Percentiles rank a stretch among this genome's conserved stretches.
These are phyloP conservation scores for Anser brachyrhynchus DNA, from an alignment of 2,113 vertebrate species.

Conservation along the genomic window DNA sequence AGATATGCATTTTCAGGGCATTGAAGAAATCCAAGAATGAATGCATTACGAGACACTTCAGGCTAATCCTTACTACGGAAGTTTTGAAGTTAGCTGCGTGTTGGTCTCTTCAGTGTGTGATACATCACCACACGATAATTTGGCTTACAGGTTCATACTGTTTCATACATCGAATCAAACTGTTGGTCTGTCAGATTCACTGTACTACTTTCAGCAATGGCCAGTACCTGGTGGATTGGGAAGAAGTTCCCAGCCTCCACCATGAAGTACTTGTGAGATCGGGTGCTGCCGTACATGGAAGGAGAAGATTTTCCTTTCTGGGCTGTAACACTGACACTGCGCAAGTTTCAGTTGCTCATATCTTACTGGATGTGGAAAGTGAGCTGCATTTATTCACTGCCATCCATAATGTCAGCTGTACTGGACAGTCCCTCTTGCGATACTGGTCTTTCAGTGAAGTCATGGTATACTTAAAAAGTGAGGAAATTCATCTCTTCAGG, in stretches of 20 bases:
- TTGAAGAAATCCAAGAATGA: background rate
- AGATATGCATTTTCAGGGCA: background rate
- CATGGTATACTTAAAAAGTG: background rate
- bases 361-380: background rate
- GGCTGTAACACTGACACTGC: background rate
- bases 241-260: background rate
- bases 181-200: background rate
- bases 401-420: background rate
- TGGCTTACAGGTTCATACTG: background rate
- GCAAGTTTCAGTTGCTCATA: background rate
- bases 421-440: background rate
- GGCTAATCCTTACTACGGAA: rapidly evolving
- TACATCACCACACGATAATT: background rate
- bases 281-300: background rate
- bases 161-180: background rate
- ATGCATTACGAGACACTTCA: background rate
- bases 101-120: background rate
- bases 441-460: background rate
- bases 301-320: background rate
- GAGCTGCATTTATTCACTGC: background rate
- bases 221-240: rapidly evolving
- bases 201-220: background rate
- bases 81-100: background rate
- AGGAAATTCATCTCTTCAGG: background rate
- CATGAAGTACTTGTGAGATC: background rate